Evolutionary conservation across 2,113 vertebrate species (phyloP).

Genomic region (Ptilorrhoa leucosticta): DNA sequence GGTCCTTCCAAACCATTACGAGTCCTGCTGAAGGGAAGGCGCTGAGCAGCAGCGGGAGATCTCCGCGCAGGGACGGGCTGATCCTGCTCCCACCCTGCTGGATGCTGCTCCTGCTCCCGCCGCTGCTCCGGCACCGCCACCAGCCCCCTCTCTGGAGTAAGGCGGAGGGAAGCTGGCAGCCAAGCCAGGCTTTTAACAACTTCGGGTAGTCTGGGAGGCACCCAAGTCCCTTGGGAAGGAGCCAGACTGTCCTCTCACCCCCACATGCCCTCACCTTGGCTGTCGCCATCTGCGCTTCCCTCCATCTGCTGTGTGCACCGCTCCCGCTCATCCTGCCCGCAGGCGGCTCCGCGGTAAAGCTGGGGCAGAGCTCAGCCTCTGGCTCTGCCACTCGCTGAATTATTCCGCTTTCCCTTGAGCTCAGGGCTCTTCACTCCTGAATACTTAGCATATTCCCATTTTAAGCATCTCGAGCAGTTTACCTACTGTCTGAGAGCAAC

Average conservation of each 20-base stretch:
- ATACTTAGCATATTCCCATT: not conserved
- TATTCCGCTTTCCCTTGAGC: not conserved
- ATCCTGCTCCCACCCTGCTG: not conserved
- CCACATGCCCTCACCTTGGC: not conserved
- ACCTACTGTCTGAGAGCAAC: not conserved
- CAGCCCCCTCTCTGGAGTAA: rapidly evolving
- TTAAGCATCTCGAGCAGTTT: slow-evolving; percentile 14
- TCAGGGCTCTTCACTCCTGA: not conserved
- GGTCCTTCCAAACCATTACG: not conserved
- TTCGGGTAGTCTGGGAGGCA: not conserved
- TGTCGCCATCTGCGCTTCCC: not conserved
- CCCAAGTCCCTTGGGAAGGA: not conserved
- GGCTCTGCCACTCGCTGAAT: not conserved
- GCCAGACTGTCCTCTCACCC: not conserved
- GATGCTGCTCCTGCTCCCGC: not conserved
- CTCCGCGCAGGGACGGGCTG: not conserved
- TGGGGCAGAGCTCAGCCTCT: not conserved
- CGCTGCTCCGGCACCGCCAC: rapidly evolving
- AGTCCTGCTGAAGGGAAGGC: not conserved
- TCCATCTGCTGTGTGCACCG: rapidly evolving
- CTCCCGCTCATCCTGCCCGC: not conserved
- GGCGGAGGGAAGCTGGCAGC: not conserved
- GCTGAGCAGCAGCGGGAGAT: not conserved
- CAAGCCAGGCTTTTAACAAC: not conserved
- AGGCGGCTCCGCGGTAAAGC: not conserved